A percentile compares a stretch with the other conserved stretches of the same genome.
Conservation (phyloP, 2,888 invertebrate species). For the Acrobeloides nanus region DNA sequence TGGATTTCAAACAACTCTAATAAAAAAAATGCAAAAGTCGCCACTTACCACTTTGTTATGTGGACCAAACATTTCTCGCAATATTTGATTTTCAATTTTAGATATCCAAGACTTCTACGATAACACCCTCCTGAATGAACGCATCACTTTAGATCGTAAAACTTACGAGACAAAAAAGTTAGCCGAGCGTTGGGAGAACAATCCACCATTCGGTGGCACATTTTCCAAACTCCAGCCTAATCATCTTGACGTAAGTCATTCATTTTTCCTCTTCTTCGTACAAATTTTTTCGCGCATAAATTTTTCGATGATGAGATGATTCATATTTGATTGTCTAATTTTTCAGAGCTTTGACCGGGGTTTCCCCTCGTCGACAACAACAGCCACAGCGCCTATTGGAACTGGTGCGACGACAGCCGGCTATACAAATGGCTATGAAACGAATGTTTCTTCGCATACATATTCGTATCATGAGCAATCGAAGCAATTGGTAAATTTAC, state of each 20-base stretch:
- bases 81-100: no score
- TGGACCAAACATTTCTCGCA: no score
- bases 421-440: conserved; percentile 19
- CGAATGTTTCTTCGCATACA: conserved; percentile 19
- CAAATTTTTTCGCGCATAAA: no score
- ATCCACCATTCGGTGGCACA: conserved; percentile 14
- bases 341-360: no score
- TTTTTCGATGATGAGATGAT: no score
- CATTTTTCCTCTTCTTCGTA: no score
- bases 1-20: no score
- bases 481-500: conserved; percentile 17
- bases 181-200: conserved; percentile 33
- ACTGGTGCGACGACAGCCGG: conserved; percentile 1
- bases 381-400: neutral
- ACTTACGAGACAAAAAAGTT: conserved; percentile 25
- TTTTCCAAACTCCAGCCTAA: no score
- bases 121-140: conserved; percentile 69
- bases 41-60: no score
- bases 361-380: neutral
- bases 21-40: no score
- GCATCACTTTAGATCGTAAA: conserved; percentile 23
- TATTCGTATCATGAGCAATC: conserved; percentile 26
- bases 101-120: conserved; percentile 99
- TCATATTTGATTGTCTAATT: no score
- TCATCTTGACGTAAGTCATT: no score